Conservation (phyloP, 2,113 vertebrate genomes). For the Pseudopipra pipra region DNA sequence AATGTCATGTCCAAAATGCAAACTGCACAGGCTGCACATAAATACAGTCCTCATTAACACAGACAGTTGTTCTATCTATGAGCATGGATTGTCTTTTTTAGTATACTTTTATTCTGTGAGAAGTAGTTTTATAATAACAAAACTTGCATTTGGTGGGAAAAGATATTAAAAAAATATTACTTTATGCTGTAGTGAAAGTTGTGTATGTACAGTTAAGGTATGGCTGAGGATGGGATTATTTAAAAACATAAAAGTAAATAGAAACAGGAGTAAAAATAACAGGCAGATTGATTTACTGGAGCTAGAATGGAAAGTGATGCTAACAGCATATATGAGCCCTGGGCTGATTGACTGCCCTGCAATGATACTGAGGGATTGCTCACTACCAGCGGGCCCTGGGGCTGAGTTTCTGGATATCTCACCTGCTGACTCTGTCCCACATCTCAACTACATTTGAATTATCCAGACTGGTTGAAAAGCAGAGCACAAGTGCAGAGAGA, state of each 20-base stretch:
- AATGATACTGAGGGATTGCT: background rate
- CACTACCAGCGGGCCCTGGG: rapidly evolving
- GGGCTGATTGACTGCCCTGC: background rate
- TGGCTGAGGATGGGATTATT: background rate
- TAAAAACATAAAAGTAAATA: background rate
- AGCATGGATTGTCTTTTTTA: background rate
- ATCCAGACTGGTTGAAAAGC: background rate
- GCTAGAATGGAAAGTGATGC: background rate
- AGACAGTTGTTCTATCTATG: background rate
- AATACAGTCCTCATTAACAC: background rate
- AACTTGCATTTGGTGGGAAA: background rate
- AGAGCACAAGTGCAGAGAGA: background rate
- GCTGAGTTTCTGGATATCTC: background rate
- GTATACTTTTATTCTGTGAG: background rate
- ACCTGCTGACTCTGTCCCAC: background rate
- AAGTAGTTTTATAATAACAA: background rate
- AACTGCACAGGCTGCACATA: background rate
- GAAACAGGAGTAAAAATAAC: background rate
- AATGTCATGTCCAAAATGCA: background rate
- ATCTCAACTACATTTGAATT: background rate
- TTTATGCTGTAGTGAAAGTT: background rate
- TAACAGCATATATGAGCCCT: background rate
- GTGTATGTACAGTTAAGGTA: background rate
- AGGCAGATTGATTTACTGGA: background rate
- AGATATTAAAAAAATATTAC: background rate